phyloP scores from a whole-genome alignment of 2,113 vertebrate species.

The Notiomystis cincta region DNA sequence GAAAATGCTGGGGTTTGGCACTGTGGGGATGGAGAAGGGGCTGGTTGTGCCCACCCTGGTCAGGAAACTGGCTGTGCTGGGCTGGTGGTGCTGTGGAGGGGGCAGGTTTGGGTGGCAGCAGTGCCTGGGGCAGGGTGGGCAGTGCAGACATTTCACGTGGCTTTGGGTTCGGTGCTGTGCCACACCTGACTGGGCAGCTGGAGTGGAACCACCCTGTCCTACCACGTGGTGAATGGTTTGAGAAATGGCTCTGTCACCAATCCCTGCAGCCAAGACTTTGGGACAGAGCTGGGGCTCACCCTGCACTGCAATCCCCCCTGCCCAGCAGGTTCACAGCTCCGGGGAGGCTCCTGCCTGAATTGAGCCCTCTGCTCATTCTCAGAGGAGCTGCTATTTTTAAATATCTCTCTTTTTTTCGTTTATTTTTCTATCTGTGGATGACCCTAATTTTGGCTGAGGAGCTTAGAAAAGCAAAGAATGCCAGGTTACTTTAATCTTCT shows the following conservation, averaged over 20 bases:
- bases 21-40: neutral
- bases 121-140: neutral
- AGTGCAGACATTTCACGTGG: accelerated
- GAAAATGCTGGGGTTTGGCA: accelerated
- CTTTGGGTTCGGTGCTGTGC: neutral
- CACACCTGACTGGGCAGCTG: neutral
- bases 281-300: neutral
- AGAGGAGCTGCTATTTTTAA: neutral
- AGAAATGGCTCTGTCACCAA: neutral
- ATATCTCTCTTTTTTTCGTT: neutral
- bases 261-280: accelerated
- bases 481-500: conserved; percentile 16
- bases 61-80: neutral
- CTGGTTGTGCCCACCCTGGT: neutral
- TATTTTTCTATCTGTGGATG: neutral
- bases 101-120: neutral
- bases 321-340: accelerated
- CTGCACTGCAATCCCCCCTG: neutral
- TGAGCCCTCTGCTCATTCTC: neutral
- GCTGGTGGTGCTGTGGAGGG: neutral
- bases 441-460: conserved; percentile 29
- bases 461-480: neutral
- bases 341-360: neutral
- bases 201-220: accelerated
- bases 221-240: accelerated